These are phyloP conservation scores for Molorchus minor DNA, from an alignment of 2,888 invertebrate genomes.

Conservation along the genomic window DNA sequence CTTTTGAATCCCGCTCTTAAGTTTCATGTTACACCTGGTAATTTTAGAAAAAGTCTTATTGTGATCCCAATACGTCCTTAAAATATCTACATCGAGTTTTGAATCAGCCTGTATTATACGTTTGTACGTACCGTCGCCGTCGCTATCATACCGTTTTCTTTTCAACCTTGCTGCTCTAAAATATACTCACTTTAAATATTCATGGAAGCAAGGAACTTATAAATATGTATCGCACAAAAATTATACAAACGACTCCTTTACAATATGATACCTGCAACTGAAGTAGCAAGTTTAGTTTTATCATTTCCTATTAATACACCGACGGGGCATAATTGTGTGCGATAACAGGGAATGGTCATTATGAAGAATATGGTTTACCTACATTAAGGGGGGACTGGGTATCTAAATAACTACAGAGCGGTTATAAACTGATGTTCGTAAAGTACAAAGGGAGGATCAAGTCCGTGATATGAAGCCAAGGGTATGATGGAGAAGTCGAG, in stretches of 20 bases:
- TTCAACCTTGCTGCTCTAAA: conserved; percentile 6
- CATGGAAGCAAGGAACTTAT: conserved; percentile 5
- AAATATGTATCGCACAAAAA: conserved; percentile 10
- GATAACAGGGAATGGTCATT: background rate
- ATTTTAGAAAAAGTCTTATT: no score
- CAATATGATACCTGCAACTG: background rate
- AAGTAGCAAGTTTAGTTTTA: conserved; percentile 1
- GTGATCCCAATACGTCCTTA: no score
- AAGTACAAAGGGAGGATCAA: no score
- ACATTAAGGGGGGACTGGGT: background rate
- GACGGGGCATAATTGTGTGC: background rate
- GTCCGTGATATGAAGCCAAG: no score
- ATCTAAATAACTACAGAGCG: background rate
- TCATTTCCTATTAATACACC: conserved; percentile 1
- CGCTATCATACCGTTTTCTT: conserved; percentile 4
- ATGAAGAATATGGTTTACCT: background rate
- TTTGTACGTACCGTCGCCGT: no score
- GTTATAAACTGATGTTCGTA: no score
- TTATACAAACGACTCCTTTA: conserved; percentile 5
- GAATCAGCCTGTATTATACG: no score
- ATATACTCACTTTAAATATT: conserved; percentile 6
- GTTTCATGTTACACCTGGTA: no score
- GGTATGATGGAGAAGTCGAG: no score
- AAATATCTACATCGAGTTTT: no score
- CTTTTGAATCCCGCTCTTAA: no score